Evolutionary conservation across 2,888 invertebrate species (phyloP), one percentile per base, ranked within the genome.

Genomic region (Caenorhabditis sp.): DNA sequence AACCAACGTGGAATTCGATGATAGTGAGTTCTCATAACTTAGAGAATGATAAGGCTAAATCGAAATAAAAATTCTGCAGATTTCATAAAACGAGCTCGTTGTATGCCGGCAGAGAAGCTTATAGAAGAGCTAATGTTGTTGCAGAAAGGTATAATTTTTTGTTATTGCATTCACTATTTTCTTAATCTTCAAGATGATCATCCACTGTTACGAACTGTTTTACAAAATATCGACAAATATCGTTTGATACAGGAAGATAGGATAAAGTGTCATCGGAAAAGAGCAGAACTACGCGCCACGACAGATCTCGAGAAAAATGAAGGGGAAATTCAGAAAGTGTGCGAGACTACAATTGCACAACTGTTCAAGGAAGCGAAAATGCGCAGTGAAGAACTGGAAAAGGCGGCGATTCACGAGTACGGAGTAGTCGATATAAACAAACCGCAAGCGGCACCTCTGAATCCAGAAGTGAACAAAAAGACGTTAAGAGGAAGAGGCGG

Each of bases 401-500:
- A n/a, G n/a, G 2, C 37, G 3, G 17, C 26, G 17, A 4, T 20
- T 8, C 15, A 35, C 22, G 74, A 74, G 24, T 74, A 56, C 27
- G 37, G 26, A 7, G 20, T 32, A 0, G 17, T 74, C n/a, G 74
- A 74, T 35, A 62, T 74, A 1, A 41, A 39, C 11, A 74, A 74
- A 61, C 32, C 53, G 6, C n/a, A 5, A 7, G 24, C 37, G 7
- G 20, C 27, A 37, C 61, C 61, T 2, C 8, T 43, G 17, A 13
- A 35, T 15, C 50, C 46, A 9, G 74, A 74, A 8, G n/a, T 43
- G 11, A 66, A 53, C 22, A 74, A 74, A 26, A 74, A 74, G 20
- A 74, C 66, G 9, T 22, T 74, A 17, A 17, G 74, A 68, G 74
- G 74, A 11, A 41, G 65, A 30, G 53, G 70, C 5, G 66, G 66